Evolutionary conservation across 2,797 vertebrate species (phyloP).

Genomic region (Cheirogaleus major): DNA sequence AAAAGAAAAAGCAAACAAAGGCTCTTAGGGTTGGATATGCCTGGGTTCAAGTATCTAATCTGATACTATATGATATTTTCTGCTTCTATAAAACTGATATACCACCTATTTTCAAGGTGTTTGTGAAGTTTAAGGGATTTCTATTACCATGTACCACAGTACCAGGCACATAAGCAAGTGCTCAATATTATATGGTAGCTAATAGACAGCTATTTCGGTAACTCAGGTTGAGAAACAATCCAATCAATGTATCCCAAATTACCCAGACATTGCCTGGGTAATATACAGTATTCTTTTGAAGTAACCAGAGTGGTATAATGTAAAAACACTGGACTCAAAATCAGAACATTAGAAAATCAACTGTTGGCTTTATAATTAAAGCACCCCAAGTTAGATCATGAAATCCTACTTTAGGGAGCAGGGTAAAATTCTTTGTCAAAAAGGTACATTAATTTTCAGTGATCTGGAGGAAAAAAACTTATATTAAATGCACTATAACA

Average conservation of each 20-base stretch:
- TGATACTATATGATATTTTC: background rate
- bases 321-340: background rate
- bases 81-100: background rate
- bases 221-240: background rate
- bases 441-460: background rate
- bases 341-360: background rate
- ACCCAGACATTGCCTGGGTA: background rate
- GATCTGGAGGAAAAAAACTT: background rate
- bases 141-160: background rate
- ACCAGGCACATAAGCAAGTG: background rate
- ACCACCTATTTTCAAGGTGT: background rate
- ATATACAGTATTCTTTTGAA: background rate
- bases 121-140: background rate
- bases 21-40: background rate
- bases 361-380: background rate
- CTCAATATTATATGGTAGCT: background rate
- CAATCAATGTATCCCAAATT: background rate
- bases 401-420: background rate
- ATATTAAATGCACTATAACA: background rate
- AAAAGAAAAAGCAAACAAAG: background rate
- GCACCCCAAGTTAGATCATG: background rate
- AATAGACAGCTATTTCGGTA: background rate
- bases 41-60: background rate
- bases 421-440: slow-evolving; percentile 1
- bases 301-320: background rate